These are phyloP conservation scores for Climacteris rufus DNA, from an alignment of 2,113 vertebrate genomes.

Conservation along the genomic window DNA sequence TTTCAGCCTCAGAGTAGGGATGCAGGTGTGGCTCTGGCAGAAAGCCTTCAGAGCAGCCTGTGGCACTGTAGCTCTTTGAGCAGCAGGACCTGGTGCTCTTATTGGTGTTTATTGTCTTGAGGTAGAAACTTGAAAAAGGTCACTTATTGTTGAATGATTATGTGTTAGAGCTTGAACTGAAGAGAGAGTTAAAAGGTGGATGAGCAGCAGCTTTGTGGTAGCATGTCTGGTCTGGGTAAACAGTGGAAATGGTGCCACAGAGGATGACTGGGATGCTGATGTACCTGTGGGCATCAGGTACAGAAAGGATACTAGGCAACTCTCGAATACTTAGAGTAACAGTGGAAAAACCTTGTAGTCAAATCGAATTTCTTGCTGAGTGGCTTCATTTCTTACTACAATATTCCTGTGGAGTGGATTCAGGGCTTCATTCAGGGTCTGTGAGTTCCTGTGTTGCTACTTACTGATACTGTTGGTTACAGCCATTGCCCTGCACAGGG, in stretches of 20 bases:
- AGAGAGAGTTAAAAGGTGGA: not conserved
- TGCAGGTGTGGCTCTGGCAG: not conserved
- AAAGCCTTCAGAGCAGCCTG: not conserved
- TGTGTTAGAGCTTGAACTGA: not conserved
- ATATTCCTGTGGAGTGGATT: not conserved
- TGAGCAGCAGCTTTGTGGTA: not conserved
- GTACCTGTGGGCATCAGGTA: not conserved
- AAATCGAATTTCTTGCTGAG: not conserved
- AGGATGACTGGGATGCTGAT: not conserved
- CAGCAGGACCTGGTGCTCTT: not conserved
- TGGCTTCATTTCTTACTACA: fast-evolving
- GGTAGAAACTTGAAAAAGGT: not conserved
- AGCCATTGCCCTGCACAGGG: not conserved
- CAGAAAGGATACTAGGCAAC: not conserved
- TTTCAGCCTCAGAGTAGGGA: not conserved
- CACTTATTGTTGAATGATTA: not conserved
- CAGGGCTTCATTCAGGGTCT: not conserved
- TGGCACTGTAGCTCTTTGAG: not conserved
- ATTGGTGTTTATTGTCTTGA: not conserved
- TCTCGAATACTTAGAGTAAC: not conserved
- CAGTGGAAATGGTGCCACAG: not conserved
- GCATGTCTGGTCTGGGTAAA: not conserved
- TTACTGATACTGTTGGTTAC: not conserved
- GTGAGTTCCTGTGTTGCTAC: not conserved
- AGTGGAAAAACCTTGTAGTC: fast-evolving